Conservation (phyloP, 2,113 vertebrate species). For the Aspidoscelis tigris region DNA sequence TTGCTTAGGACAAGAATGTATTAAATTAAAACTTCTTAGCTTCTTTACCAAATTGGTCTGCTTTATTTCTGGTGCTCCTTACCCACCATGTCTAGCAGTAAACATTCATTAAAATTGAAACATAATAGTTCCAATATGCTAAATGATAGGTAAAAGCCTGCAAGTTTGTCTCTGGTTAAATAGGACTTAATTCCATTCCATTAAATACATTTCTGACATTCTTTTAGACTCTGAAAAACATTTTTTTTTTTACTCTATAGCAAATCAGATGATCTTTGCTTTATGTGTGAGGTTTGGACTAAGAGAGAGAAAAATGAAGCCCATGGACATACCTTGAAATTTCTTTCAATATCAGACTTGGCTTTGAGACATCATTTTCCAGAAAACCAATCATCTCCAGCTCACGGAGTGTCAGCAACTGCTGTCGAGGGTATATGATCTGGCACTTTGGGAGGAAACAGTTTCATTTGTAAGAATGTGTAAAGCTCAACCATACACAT, state of each 20-base stretch:
- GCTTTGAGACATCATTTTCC: conserved; percentile 87
- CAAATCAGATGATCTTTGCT: neutral
- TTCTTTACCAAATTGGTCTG: no score
- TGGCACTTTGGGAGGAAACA: conserved; percentile 81
- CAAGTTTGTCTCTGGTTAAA: no score
- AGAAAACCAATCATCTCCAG: conserved; percentile 90
- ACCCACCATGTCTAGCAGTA: no score
- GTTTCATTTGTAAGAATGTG: neutral
- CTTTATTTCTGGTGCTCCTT: no score
- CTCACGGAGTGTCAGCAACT: conserved; percentile 91
- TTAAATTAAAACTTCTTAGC: no score
- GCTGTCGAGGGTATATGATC: conserved; percentile 93
- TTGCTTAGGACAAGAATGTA: no score
- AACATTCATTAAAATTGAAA: neutral
- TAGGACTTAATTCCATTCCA: no score
- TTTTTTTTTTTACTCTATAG: neutral
- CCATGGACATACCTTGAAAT: conserved; percentile 84
- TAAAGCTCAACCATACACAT: neutral
- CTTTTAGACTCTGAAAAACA: neutral
- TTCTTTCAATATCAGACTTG: conserved; percentile 86
- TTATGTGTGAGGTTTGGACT: neutral
- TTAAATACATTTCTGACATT: neutral
- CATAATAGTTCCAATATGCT: neutral
- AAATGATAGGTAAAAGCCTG: no score
- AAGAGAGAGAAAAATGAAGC: conserved; percentile 7